phyloP scores from a whole-genome alignment of 35 echinoderm and acorn worm species.

The Strongylocentrotus purpuratus region DNA sequence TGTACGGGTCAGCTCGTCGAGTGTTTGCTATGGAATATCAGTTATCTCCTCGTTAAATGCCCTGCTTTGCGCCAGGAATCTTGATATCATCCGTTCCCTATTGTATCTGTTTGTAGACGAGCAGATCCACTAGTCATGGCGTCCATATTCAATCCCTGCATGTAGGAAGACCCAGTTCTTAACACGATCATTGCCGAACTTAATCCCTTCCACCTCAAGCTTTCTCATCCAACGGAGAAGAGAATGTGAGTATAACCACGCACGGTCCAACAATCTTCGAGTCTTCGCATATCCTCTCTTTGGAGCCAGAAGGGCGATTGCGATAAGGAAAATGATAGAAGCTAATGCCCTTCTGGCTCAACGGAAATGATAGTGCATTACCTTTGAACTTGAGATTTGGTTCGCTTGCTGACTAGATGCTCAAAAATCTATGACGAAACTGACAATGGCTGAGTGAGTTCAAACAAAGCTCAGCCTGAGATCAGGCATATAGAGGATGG shows the following conservation, averaged over 20 bases:
- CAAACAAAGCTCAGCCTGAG: no score
- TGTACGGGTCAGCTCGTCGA: not conserved
- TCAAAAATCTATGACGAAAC: no score
- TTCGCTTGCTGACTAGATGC: not conserved
- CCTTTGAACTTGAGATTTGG: not conserved
- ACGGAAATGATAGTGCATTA: not conserved
- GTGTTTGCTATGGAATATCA: conserved; percentile 10
- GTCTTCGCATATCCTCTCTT: not conserved
- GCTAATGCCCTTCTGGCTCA: no score
- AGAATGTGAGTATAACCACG: not conserved
- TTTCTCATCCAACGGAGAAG: not conserved
- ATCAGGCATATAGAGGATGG: no score
- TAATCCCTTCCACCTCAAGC: not conserved
- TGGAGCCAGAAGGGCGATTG: no score
- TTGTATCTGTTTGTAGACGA: not conserved
- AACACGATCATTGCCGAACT: not conserved
- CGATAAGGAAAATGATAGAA: no score
- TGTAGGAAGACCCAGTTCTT: not conserved
- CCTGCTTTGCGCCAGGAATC: not conserved
- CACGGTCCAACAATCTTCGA: not conserved
- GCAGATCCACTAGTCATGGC: not conserved
- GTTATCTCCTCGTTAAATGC: conserved; percentile 9
- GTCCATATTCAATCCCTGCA: not conserved
- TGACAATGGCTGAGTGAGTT: no score
- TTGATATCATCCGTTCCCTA: not conserved